A percentile compares a stretch with the other conserved stretches of the same genome.
phyloP scores from a whole-genome alignment of 2,113 vertebrate species.

The Leptobrachium ailaonicum region DNA sequence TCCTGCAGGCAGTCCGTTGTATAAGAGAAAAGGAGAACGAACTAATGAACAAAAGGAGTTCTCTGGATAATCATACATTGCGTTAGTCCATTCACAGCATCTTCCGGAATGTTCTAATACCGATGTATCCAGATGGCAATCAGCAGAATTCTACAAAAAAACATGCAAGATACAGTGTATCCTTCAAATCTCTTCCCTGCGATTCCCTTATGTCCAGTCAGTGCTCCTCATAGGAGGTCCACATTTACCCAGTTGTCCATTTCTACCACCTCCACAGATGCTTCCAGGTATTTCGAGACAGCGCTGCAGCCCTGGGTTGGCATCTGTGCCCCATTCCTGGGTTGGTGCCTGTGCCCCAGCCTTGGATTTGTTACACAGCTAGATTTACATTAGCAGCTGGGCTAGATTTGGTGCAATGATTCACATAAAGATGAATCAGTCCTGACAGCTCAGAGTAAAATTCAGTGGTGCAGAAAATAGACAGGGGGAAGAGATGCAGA shows the following conservation, averaged over 20 bases:
- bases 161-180: no score
- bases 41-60: constrained; percentile 30
- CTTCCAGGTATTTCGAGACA: no score
- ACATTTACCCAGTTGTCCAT: no score
- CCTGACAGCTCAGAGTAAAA: not conserved
- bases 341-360: not conserved
- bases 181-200: no score
- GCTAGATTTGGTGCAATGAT: not conserved
- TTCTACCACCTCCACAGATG: no score
- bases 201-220: no score
- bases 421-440: not conserved
- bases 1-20: constrained; percentile 19
- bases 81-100: constrained; percentile 3
- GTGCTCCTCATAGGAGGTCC: no score
- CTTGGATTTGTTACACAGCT: not conserved
- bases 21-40: constrained; percentile 6
- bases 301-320: no score
- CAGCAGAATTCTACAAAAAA: not conserved
- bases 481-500: not conserved
- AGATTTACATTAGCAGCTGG: not conserved
- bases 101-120: constrained; percentile 16
- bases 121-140: constrained; percentile 33
- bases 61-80: constrained; percentile 31
- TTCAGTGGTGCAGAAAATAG: not conserved
- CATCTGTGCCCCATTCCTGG: no score